phyloP scores from a whole-genome alignment of 1,140 invertebrate genomes.

The Drosophila sechellia region DNA sequence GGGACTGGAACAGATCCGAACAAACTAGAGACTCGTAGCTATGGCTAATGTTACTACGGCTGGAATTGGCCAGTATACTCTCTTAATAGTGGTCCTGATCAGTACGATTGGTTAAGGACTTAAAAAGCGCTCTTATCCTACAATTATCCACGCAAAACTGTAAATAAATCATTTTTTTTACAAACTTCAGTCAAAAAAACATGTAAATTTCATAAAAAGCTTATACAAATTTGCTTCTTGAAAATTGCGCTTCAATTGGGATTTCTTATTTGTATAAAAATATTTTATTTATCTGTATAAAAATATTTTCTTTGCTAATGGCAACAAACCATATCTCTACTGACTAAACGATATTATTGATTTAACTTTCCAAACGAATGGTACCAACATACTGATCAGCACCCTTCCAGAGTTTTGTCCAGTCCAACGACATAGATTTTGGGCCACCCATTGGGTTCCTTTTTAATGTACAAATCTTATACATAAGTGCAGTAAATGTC shows the following conservation, averaged over 20 bases:
- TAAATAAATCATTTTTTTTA: not conserved
- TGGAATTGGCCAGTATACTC: conserved; percentile 9
- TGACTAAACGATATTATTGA: too few relatives aligned
- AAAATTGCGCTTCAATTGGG: too few relatives aligned
- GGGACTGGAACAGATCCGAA: conserved; percentile 48
- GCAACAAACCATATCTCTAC: too few relatives aligned
- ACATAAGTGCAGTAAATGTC: conserved; percentile 26
- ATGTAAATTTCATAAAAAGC: too few relatives aligned
- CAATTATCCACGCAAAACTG: not conserved
- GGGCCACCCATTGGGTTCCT: conserved; percentile 7
- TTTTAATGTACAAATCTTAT: conserved; percentile 51
- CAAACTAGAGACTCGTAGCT: conserved; percentile 46
- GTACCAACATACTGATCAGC: not conserved
- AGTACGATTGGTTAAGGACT: conserved; percentile 8
- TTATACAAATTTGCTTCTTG: too few relatives aligned
- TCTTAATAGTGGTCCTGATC: conserved; percentile 1
- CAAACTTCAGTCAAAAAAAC: too few relatives aligned
- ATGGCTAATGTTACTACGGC: conserved; percentile 24
- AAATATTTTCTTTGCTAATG: too few relatives aligned
- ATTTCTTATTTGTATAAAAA: too few relatives aligned
- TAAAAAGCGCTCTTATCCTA: not conserved
- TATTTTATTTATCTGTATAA: too few relatives aligned
- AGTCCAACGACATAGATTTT: not conserved
- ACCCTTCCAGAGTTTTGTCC: not conserved
- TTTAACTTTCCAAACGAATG: too few relatives aligned